Evolutionary conservation across 2,888 invertebrate genomes (phyloP).

Genomic region (Lysandra bellargus): DNA sequence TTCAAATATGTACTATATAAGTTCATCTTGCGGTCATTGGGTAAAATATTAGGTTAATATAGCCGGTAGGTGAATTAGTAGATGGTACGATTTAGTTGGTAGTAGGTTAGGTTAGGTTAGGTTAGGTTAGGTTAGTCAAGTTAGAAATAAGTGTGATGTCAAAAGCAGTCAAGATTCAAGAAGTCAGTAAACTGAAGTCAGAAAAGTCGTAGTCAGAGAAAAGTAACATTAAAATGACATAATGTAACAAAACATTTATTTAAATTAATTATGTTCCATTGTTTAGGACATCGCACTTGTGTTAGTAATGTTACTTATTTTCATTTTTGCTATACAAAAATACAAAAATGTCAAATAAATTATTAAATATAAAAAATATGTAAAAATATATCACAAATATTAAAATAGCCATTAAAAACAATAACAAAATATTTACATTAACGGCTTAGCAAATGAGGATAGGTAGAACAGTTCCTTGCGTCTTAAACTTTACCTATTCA

Average conservation of each 20-base stretch:
- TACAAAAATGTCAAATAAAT: slow-evolving; percentile 52
- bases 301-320: slow-evolving; percentile 52
- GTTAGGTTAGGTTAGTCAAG: too few relatives aligned
- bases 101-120: slow-evolving; percentile 47
- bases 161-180: slow-evolving; percentile 36
- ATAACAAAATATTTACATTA: slow-evolving; percentile 39
- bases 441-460: neutral
- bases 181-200: slow-evolving; percentile 40
- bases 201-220: slow-evolving; percentile 42
- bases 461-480: slow-evolving; percentile 37
- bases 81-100: slow-evolving; percentile 31
- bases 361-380: slow-evolving; percentile 41
- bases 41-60: neutral
- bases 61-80: neutral
- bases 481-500: slow-evolving; percentile 26
- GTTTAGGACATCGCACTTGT: slow-evolving; percentile 75
- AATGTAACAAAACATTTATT: slow-evolving; percentile 60
- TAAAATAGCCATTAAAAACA: slow-evolving; percentile 34
- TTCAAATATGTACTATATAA: neutral
- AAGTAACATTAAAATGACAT: slow-evolving; percentile 49
- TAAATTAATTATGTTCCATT: slow-evolving; percentile 52
- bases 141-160: slow-evolving; percentile 71
- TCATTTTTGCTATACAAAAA: slow-evolving; percentile 50
- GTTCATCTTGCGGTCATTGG: neutral
- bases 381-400: slow-evolving; percentile 42